Percentiles rank a stretch among this genome's conserved stretches.
These are phyloP conservation scores for Poecilia velifera DNA, from an alignment of 2,797 vertebrate species.

Conservation along the genomic window DNA sequence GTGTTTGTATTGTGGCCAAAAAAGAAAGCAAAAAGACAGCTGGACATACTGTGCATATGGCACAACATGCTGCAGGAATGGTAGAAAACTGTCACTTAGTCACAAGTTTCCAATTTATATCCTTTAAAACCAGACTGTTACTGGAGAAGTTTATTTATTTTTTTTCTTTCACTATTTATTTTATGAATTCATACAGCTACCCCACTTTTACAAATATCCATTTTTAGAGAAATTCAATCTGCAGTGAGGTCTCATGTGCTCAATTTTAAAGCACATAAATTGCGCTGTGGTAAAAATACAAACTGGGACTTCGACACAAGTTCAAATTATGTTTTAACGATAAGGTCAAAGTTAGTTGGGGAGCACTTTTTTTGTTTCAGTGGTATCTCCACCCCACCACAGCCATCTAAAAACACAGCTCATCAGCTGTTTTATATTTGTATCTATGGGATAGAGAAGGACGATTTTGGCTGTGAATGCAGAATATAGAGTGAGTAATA, in stretches of 20 bases:
- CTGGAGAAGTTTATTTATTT: neutral
- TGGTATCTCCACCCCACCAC: slow-evolving; percentile 14
- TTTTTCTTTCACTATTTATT: neutral
- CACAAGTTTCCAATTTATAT: neutral
- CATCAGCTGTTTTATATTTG: slow-evolving; percentile 33
- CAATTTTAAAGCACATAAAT: slow-evolving; percentile 1
- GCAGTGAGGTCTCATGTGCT: neutral
- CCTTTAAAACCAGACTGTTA: neutral
- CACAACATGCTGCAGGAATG: neutral
- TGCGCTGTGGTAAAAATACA: slow-evolving; percentile 1
- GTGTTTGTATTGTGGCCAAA: slow-evolving; percentile 10
- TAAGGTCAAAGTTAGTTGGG: slow-evolving; percentile 19
- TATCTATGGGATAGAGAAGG: neutral
- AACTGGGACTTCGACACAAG: slow-evolving; percentile 3
- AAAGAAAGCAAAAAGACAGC: neutral
- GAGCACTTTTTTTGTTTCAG: slow-evolving; percentile 9
- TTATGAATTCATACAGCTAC: neutral
- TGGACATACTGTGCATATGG: slow-evolving; percentile 4
- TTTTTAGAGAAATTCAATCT: neutral
- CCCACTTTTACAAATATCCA: neutral
- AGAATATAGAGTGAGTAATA: slow-evolving; percentile 14
- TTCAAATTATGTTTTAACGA: slow-evolving; percentile 16
- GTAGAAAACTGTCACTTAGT: neutral
- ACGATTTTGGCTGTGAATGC: slow-evolving; percentile 6
- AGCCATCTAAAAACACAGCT: slow-evolving; percentile 9